These are phyloP conservation scores for Drosophila koepferae DNA, from an alignment of 2,888 invertebrate species.

Conservation along the genomic window DNA sequence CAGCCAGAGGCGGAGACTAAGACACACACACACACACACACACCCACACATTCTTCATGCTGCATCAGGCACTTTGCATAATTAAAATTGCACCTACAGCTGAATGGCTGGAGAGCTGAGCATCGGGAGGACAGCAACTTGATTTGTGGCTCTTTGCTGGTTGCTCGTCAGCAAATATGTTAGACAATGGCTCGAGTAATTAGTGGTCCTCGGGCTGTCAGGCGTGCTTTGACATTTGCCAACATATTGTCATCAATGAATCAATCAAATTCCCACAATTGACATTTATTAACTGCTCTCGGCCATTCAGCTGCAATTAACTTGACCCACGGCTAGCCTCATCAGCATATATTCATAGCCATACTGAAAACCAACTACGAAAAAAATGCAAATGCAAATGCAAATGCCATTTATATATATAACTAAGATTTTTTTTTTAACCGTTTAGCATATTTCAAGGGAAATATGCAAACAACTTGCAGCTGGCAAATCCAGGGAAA, in stretches of 20 bases:
- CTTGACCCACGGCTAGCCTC: slow-evolving; percentile 7
- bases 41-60: slow-evolving; percentile 8
- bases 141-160: slow-evolving; percentile 16
- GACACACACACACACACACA: neutral
- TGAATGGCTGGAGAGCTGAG: neutral
- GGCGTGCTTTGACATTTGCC: slow-evolving; percentile 27
- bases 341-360: slow-evolving; percentile 15
- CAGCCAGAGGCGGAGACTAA: slow-evolving; percentile 7
- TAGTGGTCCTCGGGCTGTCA: slow-evolving; percentile 10
- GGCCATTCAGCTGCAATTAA: slow-evolving; percentile 40
- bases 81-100: slow-evolving; percentile 49
- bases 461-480: slow-evolving; percentile 48
- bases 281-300: slow-evolving; percentile 9
- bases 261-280: slow-evolving; percentile 15
- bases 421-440: slow-evolving; percentile 40
- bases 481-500: slow-evolving; percentile 33
- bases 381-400: slow-evolving; percentile 19
- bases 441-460: slow-evolving; percentile 16
- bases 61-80: slow-evolving; percentile 50
- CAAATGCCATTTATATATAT: neutral
- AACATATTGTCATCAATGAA: slow-evolving; percentile 13
- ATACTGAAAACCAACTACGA: neutral
- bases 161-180: slow-evolving; percentile 49
- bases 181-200: slow-evolving; percentile 42
- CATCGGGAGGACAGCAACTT: slow-evolving; percentile 5